Percentiles rank a stretch among this genome's conserved stretches.
Evolutionary conservation across 2,113 vertebrate genomes (phyloP).

Genomic region (Hydrochoerus hydrochaeris): DNA sequence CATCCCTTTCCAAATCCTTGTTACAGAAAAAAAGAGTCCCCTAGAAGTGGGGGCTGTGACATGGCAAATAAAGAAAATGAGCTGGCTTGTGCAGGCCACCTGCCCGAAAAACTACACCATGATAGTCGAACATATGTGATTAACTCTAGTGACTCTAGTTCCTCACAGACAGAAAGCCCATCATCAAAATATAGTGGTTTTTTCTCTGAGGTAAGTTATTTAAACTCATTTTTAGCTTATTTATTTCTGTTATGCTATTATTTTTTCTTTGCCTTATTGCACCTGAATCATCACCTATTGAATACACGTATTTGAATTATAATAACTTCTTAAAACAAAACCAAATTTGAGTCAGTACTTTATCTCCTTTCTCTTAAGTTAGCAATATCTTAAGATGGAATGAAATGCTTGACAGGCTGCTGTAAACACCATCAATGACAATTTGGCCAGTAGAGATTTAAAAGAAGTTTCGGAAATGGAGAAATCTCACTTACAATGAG

Average conservation of each 20-base stretch:
- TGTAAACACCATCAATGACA: neutral
- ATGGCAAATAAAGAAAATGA: slow-evolving; percentile 95
- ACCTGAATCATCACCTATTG: neutral
- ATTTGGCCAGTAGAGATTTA: slow-evolving; percentile 29
- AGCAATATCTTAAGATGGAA: neutral
- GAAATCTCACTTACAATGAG: neutral
- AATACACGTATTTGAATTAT: slow-evolving; percentile 21
- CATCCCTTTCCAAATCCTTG: slow-evolving; percentile 85
- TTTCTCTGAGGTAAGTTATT: slow-evolving; percentile 93
- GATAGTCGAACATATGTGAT: slow-evolving; percentile 87
- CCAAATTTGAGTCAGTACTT: slow-evolving; percentile 37
- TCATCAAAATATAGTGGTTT: slow-evolving; percentile 92
- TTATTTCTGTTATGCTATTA: neutral
- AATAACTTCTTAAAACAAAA: neutral
- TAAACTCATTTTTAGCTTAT: slow-evolving; percentile 44
- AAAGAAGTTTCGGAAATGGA: neutral
- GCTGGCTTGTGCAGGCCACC: slow-evolving; percentile 92
- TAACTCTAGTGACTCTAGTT: slow-evolving; percentile 89
- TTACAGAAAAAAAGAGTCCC: slow-evolving; percentile 86
- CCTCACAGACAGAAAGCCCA: slow-evolving; percentile 88
- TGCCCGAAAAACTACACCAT: slow-evolving; percentile 87
- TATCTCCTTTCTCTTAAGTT: slow-evolving; percentile 30
- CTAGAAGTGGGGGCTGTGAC: slow-evolving; percentile 86
- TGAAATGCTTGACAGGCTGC: slow-evolving; percentile 46
- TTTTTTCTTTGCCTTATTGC: slow-evolving; percentile 17